Evolutionary conservation across 1,140 invertebrate species (phyloP).

Genomic region (Argopecten irradians): DNA sequence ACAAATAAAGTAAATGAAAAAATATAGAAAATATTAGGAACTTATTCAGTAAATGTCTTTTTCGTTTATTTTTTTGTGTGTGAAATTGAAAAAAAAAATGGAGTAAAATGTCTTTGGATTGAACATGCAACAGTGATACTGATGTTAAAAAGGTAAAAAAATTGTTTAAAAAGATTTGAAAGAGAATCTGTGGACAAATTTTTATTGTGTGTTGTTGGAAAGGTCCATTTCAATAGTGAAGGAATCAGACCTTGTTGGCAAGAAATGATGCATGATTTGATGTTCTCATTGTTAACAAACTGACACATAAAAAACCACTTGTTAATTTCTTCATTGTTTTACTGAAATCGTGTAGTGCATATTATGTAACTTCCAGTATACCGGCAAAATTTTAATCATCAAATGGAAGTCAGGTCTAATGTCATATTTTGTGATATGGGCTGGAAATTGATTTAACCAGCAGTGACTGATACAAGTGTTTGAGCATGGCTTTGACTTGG

Average conservation of each 20-base stretch:
- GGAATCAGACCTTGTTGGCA: not conserved
- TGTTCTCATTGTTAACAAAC: not conserved
- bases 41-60: too few species aligned
- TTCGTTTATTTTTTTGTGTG: too few species aligned
- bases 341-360: not conserved
- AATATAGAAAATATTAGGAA: too few species aligned
- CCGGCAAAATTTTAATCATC: not conserved
- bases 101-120: too few species aligned
- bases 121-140: too few species aligned
- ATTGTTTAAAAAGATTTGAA: too few species aligned
- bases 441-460: not conserved
- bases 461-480: not conserved
- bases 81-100: too few species aligned
- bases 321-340: not conserved
- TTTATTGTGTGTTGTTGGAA: not conserved
- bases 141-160: too few species aligned
- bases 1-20: too few species aligned
- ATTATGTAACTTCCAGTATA: not conserved
- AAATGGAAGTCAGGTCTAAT: not conserved
- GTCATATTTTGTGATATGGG: constrained; percentile 21
- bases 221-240: not conserved
- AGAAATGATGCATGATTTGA: not conserved
- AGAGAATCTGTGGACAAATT: not conserved
- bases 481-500: not conserved
- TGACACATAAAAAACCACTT: not conserved